Percentiles rank a stretch among this genome's conserved stretches.
phyloP scores from a whole-genome alignment of 2,113 vertebrate genomes.

The Turnix velox region DNA sequence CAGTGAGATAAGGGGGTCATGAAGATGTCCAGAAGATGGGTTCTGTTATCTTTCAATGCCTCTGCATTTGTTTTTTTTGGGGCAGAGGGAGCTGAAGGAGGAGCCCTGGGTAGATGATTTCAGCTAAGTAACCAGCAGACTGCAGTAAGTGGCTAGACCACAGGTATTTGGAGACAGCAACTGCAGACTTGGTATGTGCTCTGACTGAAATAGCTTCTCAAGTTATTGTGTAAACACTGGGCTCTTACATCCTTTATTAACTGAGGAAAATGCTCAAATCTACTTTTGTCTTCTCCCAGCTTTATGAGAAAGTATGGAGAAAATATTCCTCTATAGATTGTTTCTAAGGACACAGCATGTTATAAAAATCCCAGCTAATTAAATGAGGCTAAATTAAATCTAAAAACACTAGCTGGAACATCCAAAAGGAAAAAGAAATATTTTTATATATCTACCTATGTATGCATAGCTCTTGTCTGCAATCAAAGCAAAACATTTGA shows the following conservation, averaged over 20 bases:
- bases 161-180: conserved; percentile 44
- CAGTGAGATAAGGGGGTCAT: not conserved
- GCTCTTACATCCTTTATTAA: conserved; percentile 26
- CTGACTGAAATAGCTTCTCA: conserved; percentile 30
- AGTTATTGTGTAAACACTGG: conserved; percentile 33
- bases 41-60: not conserved
- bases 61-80: not conserved
- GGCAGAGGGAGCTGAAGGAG: not conserved
- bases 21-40: accelerated
- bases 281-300: conserved; percentile 29
- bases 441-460: not conserved
- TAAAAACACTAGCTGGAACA: not conserved
- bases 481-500: not conserved
- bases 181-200: not conserved
- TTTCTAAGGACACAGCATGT: not conserved
- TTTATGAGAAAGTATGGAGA: not conserved
- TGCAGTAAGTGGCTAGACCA: conserved; percentile 3
- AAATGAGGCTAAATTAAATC: not conserved
- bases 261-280: conserved; percentile 24
- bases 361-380: not conserved
- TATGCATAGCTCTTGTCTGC: not conserved
- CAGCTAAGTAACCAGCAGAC: conserved; percentile 20
- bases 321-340: not conserved
- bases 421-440: not conserved
- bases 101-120: conserved; percentile 33